Evolutionary conservation across 2,113 vertebrate species (phyloP), one percentile per base, ranked within the genome.

Genomic region (Gallinago undulata): DNA sequence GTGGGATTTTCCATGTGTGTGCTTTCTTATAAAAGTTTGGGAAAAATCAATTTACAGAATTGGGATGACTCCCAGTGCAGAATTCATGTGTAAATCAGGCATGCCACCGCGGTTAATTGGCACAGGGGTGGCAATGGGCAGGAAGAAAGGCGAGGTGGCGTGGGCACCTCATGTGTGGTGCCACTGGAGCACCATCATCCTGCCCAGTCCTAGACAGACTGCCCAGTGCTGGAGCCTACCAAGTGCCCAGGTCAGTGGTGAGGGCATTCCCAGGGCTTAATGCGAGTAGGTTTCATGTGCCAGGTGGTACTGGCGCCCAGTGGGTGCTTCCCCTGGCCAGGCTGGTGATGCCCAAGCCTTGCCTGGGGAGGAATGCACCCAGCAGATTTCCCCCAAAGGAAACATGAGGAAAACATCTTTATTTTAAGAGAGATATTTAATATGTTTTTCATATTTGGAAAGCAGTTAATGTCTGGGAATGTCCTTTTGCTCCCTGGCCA

Each of bases 401-500:
- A 96, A 97, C 97, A 97, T 86, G 97, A 97, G 97, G 97, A 97
- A 98, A 98, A 96, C 95, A 96, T 97, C 96, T 97, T 97, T 97
- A 90, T 81, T 96, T 94, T 72, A 97, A 94, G 96, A 91, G 95
- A 97, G 93, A 95, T 96, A 97, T 97, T 97, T 94, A 97, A 98
- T 98, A 96, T 96, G 96, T 94, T 98, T 97, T 97, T 98, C 97
- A 96, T 97, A 97, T 97, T 98, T 97, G 97, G 95, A 97, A 97
- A 96, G 97, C 93, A 97, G 92, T 95, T 93, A 95, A 94, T 93
- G 97, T 97, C 97, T 98, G 92, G 96, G 97, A 97, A 98, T 97
- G 97, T 97, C 97, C 95, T 97, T 98, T 97, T 91, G 95, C 97
- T 98, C 97, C 81, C 89, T 63, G 79, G 96, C 97, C 96, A 97